Evolutionary conservation across 1,140 invertebrate genomes (phyloP).

Genomic region (Lethrus apterus): DNA sequence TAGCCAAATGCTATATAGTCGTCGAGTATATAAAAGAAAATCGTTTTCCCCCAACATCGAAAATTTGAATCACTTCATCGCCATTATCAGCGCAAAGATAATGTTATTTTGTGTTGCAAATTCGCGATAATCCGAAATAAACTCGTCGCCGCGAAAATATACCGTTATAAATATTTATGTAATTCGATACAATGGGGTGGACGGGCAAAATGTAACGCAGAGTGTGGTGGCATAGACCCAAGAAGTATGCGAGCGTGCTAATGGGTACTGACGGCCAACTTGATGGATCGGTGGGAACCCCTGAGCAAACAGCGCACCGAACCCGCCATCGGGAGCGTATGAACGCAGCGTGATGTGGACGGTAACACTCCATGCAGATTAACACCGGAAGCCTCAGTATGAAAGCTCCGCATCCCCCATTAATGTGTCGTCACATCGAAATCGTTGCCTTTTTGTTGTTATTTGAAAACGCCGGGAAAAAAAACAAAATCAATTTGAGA

Average conservation of each 20-base stretch:
- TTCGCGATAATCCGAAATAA: constrained; percentile 8
- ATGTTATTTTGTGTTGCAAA: constrained; percentile 14
- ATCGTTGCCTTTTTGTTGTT: too few species aligned
- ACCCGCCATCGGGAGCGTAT: constrained; percentile 14
- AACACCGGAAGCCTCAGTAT: constrained; percentile 18
- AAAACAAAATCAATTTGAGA: too few species aligned
- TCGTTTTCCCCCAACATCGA: too few species aligned
- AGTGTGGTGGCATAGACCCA: constrained; percentile 7
- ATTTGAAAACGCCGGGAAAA: too few species aligned
- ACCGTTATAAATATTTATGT: constrained; percentile 14
- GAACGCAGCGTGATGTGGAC: constrained; percentile 14
- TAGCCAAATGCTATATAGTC: too few species aligned
- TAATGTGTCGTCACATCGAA: constrained; percentile 11
- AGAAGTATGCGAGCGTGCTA: constrained; percentile 47
- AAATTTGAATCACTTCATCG: too few species aligned
- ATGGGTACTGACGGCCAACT: constrained; percentile 52
- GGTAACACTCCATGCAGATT: constrained; percentile 20
- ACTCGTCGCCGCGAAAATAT: not conserved
- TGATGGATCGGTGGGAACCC: constrained; percentile 49
- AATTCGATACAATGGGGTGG: constrained; percentile 12
- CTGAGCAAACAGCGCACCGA: constrained; percentile 23
- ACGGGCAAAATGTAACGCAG: constrained; percentile 7
- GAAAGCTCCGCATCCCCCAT: constrained; percentile 16
- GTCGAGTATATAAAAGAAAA: too few species aligned
- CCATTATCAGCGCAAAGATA: too few species aligned